A percentile compares a stretch with the other conserved stretches of the same genome.
phyloP scores from a whole-genome alignment of 2,888 invertebrate genomes.

The Tholera decimalis region DNA sequence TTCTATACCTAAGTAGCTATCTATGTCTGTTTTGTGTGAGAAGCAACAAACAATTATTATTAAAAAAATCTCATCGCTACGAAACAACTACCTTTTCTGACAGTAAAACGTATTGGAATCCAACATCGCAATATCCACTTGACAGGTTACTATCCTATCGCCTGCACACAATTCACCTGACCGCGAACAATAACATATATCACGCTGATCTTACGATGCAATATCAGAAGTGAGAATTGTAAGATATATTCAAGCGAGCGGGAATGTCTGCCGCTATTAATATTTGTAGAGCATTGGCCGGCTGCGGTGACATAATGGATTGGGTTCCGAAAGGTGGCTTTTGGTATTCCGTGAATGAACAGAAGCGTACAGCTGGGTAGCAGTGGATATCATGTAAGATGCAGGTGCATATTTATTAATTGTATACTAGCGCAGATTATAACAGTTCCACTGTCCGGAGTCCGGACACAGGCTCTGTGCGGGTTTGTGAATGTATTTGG shows the following conservation, averaged over 20 bases:
- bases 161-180: slow-evolving; percentile 37
- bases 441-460: too few species aligned
- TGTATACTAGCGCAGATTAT: too few species aligned
- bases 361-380: slow-evolving; percentile 14
- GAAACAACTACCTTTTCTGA: slow-evolving; percentile 24
- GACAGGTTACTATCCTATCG: slow-evolving; percentile 33
- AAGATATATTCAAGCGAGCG: slow-evolving; percentile 52
- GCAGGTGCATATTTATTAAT: neutral
- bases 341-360: slow-evolving; percentile 28
- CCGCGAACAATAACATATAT: slow-evolving; percentile 53
- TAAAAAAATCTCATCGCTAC: slow-evolving; percentile 3
- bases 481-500: too few species aligned
- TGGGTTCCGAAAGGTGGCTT: slow-evolving; percentile 21
- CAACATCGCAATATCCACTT: slow-evolving; percentile 39
- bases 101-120: slow-evolving; percentile 32
- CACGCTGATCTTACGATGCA: slow-evolving; percentile 51
- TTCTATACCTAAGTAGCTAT: too few species aligned
- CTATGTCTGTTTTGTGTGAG: too few species aligned
- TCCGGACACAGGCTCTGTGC: too few species aligned
- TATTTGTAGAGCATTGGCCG: slow-evolving; percentile 49
- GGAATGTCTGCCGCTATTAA: slow-evolving; percentile 57
- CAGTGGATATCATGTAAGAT: neutral
- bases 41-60: too few species aligned
- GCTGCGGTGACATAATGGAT: slow-evolving; percentile 33
- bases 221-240: slow-evolving; percentile 53